Evolutionary conservation across 2,888 invertebrate species (phyloP).

Genomic region (Megastigmus dorsalis): DNA sequence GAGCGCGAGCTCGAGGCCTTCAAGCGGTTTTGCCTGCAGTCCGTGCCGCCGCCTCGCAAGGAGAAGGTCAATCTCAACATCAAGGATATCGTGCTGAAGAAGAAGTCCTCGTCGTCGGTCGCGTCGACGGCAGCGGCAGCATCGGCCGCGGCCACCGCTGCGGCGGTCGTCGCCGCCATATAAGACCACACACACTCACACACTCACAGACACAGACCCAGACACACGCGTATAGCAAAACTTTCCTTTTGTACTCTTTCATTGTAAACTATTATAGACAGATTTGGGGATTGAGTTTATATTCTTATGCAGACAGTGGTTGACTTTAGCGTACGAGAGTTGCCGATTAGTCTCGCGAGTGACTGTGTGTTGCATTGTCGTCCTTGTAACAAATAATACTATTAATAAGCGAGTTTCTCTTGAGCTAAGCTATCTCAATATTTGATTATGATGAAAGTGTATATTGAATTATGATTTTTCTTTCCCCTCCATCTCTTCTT

Average conservation of each 20-base stretch:
- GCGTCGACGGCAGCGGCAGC: conserved; percentile 65
- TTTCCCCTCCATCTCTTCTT: conserved; percentile 6
- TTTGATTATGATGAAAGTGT: conserved; percentile 7
- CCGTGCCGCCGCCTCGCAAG: conserved; percentile 85
- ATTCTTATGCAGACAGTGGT: no score
- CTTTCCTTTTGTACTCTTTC: conserved; percentile 18
- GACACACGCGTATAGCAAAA: neutral
- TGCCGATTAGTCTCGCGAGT: no score
- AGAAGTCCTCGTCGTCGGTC: conserved; percentile 74
- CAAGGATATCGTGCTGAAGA: conserved; percentile 84
- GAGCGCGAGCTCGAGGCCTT: conserved; percentile 90
- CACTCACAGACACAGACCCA: conserved; percentile 14
- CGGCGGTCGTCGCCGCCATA: conserved; percentile 69
- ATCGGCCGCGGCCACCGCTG: conserved; percentile 61
- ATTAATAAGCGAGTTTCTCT: no score
- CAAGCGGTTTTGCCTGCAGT: conserved; percentile 90
- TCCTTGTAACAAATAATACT: no score
- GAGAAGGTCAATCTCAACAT: conserved; percentile 87
- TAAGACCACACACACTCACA: conserved; percentile 55
- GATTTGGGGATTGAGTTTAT: no score
- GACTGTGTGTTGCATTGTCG: no score
- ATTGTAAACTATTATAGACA: neutral
- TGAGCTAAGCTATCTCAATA: neutral
- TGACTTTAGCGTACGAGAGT: no score
- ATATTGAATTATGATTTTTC: neutral